These are phyloP conservation scores for Typhlichthys subterraneus DNA, from an alignment of 2,797 vertebrate species.

Conservation along the genomic window DNA sequence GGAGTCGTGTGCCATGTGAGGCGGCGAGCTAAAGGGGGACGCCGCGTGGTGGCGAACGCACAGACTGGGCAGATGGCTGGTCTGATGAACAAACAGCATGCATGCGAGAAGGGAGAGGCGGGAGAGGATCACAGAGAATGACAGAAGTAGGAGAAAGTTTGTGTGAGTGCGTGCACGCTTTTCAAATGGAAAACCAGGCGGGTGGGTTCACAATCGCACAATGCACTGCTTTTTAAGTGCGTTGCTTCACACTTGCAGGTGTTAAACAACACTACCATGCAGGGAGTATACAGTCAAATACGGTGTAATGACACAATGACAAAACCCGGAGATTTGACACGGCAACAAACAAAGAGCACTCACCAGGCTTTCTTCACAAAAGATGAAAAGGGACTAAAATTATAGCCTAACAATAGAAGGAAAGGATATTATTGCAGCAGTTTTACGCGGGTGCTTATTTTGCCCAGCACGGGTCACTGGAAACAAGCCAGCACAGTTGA, in stretches of 20 bases:
- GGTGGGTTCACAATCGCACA: conserved; percentile 70
- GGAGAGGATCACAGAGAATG: conserved; percentile 24
- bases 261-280: conserved; percentile 61
- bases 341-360: conserved; percentile 51
- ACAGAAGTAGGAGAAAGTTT: conserved; percentile 16
- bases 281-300: conserved; percentile 57
- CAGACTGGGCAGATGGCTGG: conserved; percentile 77
- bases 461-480: conserved; percentile 55
- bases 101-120: conserved; percentile 39
- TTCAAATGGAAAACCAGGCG: conserved; percentile 42
- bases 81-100: conserved; percentile 78
- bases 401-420: conserved; percentile 28
- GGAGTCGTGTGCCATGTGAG: conserved; percentile 57
- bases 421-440: conserved; percentile 54
- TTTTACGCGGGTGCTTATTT: conserved; percentile 43
- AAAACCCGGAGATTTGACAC: neutral
- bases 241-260: conserved; percentile 49
- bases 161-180: conserved; percentile 17
- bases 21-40: conserved; percentile 55
- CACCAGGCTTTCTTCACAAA: conserved; percentile 59
- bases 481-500: conserved; percentile 57
- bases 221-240: conserved; percentile 43
- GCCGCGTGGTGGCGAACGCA: conserved; percentile 66
- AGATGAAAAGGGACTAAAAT: conserved; percentile 35
- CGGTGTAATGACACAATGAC: conserved; percentile 49